These are phyloP conservation scores for Penaeus chinensis DNA, from an alignment of 1,140 invertebrate genomes.

Conservation along the genomic window DNA sequence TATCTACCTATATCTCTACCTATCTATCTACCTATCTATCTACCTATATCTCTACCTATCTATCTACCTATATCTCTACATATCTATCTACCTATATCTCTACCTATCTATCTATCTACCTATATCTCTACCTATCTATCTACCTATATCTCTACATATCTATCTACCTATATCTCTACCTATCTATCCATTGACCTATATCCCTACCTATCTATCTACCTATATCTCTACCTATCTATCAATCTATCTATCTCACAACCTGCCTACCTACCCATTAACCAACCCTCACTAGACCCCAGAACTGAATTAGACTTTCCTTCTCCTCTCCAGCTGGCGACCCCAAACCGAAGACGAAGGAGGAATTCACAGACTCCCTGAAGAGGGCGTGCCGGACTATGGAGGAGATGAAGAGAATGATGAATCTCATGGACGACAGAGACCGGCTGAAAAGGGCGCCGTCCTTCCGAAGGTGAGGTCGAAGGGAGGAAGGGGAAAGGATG, in stretches of 20 bases:
- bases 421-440: slow-evolving; percentile 63
- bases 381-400: slow-evolving; percentile 62
- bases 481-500: too few relatives aligned
- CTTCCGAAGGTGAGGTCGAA: slow-evolving; percentile 64
- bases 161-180: not conserved
- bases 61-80: not conserved
- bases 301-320: not conserved
- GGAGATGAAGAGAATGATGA: slow-evolving; percentile 63
- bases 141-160: not conserved
- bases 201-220: not conserved
- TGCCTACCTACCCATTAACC: not conserved
- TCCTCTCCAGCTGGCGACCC: slow-evolving; percentile 56
- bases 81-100: not conserved
- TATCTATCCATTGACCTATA: not conserved
- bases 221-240: not conserved
- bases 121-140: not conserved
- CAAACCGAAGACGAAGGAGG: slow-evolving; percentile 64
- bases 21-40: not conserved
- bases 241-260: not conserved
- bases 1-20: not conserved
- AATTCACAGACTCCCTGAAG: slow-evolving; percentile 64
- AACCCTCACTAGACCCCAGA: not conserved
- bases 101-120: not conserved
- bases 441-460: slow-evolving; percentile 65
- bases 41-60: not conserved